Evolutionary conservation across 2,797 vertebrate species (phyloP), one percentile per base, ranked within the genome.

Genomic region (Tauraco hartlaubi): DNA sequence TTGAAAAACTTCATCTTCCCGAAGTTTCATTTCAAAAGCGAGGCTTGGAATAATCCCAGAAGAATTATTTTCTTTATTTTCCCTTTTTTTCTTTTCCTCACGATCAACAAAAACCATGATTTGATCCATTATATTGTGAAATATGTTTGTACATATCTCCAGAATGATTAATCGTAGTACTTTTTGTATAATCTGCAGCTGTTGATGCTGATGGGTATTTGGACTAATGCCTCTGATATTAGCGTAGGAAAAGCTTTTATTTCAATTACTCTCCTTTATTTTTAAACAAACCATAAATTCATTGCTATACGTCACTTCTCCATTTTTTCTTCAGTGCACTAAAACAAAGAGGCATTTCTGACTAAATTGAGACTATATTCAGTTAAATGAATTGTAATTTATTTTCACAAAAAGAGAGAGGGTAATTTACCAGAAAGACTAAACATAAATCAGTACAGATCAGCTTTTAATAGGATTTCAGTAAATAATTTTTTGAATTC

Each of bases 201-300:
- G 31, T 91, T 95, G 49, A 20, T 71, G 21, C 41, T 88, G 73
- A 58, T 77, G 54, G 20, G 9, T 88, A 26, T 80, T 94, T 85
- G 85, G 87, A 83, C 58, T 86, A 58, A 66, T 58, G 80, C 67
- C 66, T 93, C 43, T 62, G 43, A 69, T 89, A 72, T 29, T 84
- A 75, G 33, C 48, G 73, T 21, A 78, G 46, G 80, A 88, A 91
- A 90, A 68, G 52, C 72, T 88, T 91, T 92, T 15, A 88, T 85
- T 95, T 92, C 25, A 74, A 19, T 80, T 85, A 61, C 16, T 69
- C 41, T 62, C 43, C 31, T 73, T 75, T 66, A 33, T 77, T 92
- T 93, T 72, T n/a, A 88, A 85, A 58, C 17, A 88, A 90, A 29
- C 35, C 18, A n/a, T 80, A 63, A 74, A 61, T 90, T 74, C 13